These are phyloP conservation scores for Rhorus exstirpatorius DNA, from an alignment of 2,888 invertebrate species.

Conservation along the genomic window DNA sequence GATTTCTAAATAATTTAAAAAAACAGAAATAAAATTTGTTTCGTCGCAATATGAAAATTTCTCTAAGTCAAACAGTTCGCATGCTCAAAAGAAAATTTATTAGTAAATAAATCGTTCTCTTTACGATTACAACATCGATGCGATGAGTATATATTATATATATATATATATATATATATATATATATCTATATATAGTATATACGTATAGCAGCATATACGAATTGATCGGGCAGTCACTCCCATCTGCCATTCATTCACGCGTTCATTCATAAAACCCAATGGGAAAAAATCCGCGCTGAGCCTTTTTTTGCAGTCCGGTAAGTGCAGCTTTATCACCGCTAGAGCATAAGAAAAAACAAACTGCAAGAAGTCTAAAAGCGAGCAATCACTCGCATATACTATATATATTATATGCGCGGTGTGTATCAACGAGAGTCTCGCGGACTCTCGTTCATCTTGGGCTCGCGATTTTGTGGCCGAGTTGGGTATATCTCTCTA, in stretches of 20 bases:
- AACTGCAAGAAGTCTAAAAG: neutral
- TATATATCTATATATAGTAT: too few relatives aligned
- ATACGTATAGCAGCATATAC: too few relatives aligned
- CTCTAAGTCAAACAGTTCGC: too few relatives aligned
- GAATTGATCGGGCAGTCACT: neutral
- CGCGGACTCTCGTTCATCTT: constrained; percentile 30
- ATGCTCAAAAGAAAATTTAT: too few relatives aligned
- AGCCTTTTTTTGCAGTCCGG: neutral
- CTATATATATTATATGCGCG: constrained; percentile 29
- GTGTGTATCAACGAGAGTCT: constrained; percentile 46
- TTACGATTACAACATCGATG: too few relatives aligned
- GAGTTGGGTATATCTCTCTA: constrained; percentile 77
- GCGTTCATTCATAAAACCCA: constrained; percentile 1
- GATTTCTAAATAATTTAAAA: too few relatives aligned
- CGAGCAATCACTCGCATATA: constrained; percentile 1
- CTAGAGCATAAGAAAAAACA: neutral
- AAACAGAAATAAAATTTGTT: too few relatives aligned
- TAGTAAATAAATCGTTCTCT: too few relatives aligned
- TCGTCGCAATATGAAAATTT: too few relatives aligned
- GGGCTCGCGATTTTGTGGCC: constrained; percentile 60
- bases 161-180: too few relatives aligned
- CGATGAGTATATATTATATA: too few relatives aligned
- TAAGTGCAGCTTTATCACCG: neutral
- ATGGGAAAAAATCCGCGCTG: neutral
- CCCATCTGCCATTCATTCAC: constrained; percentile 2